Evolutionary conservation across 2,888 invertebrate species (phyloP).

Genomic region (Aphidoletes aphidimyza): DNA sequence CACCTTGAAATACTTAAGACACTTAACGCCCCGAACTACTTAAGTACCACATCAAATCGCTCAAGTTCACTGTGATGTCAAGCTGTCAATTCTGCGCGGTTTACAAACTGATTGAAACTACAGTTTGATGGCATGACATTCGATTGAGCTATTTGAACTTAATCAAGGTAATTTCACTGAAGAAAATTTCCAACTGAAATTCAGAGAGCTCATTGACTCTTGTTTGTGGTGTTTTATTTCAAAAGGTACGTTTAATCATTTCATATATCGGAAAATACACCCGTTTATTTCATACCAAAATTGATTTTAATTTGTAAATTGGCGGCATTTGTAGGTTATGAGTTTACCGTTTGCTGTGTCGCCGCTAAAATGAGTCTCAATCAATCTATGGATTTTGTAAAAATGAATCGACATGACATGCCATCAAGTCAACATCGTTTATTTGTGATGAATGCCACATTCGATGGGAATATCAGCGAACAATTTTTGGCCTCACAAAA

Average conservation of each 20-base stretch:
- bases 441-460: background rate
- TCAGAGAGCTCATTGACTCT: background rate
- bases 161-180: background rate
- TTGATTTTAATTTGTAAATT: background rate
- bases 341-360: background rate
- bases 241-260: too few species aligned
- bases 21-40: background rate
- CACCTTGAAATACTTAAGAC: background rate
- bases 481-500: constrained; percentile 2
- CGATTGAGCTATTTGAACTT: background rate
- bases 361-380: background rate
- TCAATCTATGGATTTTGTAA: background rate
- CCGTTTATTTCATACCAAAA: too few species aligned
- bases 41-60: background rate
- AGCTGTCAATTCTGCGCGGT: constrained; percentile 21
- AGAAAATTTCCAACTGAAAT: background rate
- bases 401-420: background rate
- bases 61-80: background rate
- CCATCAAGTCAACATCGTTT: background rate
- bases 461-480: background rate
- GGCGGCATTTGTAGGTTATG: constrained; percentile 11
- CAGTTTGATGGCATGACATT: background rate
- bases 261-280: too few species aligned
- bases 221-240: background rate
- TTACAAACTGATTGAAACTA: background rate